Evolutionary conservation across 2,113 vertebrate species (phyloP).

Genomic region (Clupea harengus): DNA sequence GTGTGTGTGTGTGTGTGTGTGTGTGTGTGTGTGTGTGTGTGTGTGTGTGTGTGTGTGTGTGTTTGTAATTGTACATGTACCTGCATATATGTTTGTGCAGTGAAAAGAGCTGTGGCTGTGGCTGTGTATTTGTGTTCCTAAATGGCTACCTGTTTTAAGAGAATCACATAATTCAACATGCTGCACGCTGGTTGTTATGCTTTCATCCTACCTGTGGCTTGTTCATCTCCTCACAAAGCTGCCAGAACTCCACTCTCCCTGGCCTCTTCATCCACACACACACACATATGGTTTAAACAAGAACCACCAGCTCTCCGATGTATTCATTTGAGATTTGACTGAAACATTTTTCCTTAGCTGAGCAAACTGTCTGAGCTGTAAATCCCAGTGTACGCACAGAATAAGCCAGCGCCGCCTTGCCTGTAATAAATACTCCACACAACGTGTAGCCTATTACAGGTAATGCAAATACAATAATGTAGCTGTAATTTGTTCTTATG

Average conservation of each 20-base stretch:
- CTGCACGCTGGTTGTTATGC: background rate
- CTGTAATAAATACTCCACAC: constrained; percentile 61
- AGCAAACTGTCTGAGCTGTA: constrained; percentile 50
- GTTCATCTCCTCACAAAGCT: no score
- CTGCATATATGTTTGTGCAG: background rate
- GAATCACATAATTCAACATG: background rate
- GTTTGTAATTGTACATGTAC: background rate
- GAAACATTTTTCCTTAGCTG: constrained; percentile 52
- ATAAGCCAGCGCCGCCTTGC: constrained; percentile 46
- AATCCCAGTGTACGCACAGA: constrained; percentile 50
- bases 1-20: background rate
- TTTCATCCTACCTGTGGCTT: background rate
- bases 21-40: background rate
- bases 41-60: background rate
- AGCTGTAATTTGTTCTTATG: constrained; percentile 65
- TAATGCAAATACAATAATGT: constrained; percentile 74
- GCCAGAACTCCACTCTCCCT: no score
- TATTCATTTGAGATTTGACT: constrained; percentile 34
- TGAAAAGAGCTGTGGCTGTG: constrained; percentile 1
- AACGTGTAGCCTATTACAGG: constrained; percentile 65
- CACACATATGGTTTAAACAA: background rate
- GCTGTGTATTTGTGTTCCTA: background rate
- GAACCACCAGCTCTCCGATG: background rate
- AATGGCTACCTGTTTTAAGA: background rate
- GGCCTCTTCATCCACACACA: background rate